Base-by-base conservation (phyloP, 2,888 invertebrate genomes). In the Drosophila tanythrix region DNA sequence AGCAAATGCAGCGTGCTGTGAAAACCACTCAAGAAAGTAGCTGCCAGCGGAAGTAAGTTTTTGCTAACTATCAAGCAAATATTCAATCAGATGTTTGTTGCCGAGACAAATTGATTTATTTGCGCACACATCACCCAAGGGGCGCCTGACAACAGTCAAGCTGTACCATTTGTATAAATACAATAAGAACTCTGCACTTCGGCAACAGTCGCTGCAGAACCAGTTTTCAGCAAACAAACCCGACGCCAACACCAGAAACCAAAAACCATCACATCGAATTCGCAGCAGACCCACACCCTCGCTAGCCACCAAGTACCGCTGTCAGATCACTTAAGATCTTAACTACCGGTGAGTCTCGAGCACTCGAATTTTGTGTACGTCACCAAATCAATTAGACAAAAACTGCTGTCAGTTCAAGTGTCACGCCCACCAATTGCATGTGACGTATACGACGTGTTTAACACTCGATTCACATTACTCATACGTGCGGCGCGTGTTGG, bases 201-300 rank as follows among this genome's bases (percentile, higher is more conserved):
- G 71, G 60, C 68, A 74, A 66, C 63, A 88, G 87, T 83, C 61
- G 48, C 46, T 65, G 58, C 67, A 78, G 60, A 87, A 87, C 87
- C 77, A 79, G 90, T 87, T 87, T 82, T 72, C 74, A 71, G 77
- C 90, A 83, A 90, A 88, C 87, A 90, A 79, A 81, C 70, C 61
- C 66, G 60, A 57, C 64, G 64, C 48, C 70, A 73, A 61, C 67
- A 50, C 21, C 59, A 38, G 48, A 21, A 46, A 15, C 7, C 11
- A 55, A 66, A 73, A 68, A 51, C 13, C 56, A 51, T 35, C 29
- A 40, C 51, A 18, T 36, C 48, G 10, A 52, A 68, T 67, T 59
- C 46, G 57, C 46, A 73, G 61, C 46, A 69, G 66, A 43, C 70
- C 57, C 60, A 69, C 83, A 46, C 68, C 80, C 50, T 56, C 74